phyloP scores from a whole-genome alignment of 2,797 vertebrate species.

The Clarias platycephalus region DNA sequence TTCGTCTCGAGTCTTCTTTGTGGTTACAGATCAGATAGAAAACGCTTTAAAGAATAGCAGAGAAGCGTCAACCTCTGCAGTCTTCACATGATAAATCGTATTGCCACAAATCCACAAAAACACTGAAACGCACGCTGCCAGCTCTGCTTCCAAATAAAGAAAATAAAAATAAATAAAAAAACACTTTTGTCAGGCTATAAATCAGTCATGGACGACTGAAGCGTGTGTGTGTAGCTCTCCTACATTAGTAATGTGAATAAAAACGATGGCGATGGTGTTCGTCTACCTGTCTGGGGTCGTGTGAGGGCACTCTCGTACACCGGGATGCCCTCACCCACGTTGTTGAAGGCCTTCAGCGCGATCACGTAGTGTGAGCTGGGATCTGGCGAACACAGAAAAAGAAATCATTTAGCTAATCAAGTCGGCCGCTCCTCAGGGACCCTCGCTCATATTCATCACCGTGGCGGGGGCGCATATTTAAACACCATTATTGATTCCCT shows the following conservation, averaged over 20 bases:
- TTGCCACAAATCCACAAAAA: background rate
- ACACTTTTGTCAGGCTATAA: background rate
- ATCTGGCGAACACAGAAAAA: slow-evolving; percentile 72
- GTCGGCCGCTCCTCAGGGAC: slow-evolving; percentile 58
- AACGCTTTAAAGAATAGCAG: background rate
- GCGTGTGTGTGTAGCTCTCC: background rate
- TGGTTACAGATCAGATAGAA: background rate
- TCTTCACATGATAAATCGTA: background rate
- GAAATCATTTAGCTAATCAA: slow-evolving; percentile 66
- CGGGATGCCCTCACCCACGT: slow-evolving; percentile 93
- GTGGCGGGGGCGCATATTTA: slow-evolving; percentile 62
- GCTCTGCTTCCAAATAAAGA: background rate
- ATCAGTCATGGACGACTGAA: background rate
- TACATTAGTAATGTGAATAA: background rate
- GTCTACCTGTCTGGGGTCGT: slow-evolving; percentile 85
- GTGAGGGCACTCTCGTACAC: slow-evolving; percentile 96
- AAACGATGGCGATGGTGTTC: background rate
- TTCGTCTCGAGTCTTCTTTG: background rate
- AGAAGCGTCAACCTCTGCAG: background rate
- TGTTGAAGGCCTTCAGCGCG: slow-evolving; percentile 95
- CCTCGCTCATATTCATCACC: slow-evolving; percentile 62
- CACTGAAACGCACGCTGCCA: background rate
- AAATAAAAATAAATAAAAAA: background rate
- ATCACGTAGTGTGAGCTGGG: slow-evolving; percentile 97
- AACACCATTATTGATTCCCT: slow-evolving; percentile 61